Base-by-base conservation (phyloP, 2,888 invertebrate genomes). In the Aporophyla lueneburgensis region DNA sequence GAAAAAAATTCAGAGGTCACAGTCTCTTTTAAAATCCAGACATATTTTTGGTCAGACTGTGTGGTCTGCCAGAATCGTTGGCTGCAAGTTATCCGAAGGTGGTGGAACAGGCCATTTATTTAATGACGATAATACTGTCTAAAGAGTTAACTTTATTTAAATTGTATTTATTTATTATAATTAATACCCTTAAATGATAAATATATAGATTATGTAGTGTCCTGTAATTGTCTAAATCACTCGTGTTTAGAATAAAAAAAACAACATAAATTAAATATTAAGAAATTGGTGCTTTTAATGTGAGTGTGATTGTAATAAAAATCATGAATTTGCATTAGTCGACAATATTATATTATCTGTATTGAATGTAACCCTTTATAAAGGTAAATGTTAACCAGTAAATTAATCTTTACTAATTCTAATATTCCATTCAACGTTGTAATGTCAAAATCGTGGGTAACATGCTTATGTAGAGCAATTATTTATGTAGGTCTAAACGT, bases 281-380 rank as follows among this genome's bases (percentile, higher is more conserved):
- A 86, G 76, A 87, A 84, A 86, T 89, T 78, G 89, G 90, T 89
- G 89, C 88, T 89, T 89, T 78, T 79, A 80, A 71, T 71, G 81
- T 80, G 81, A 76, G 78, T 78, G 74, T 84, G 77, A 79, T 86
- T 33, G 61, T 74, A 67, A 79, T 77, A 72, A 79, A 56, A 67
- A 78, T 51, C 62, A 80, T 81, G 87, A 86, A 88, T 79, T 82
- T 79, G 79, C 72, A 82, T 79, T 88, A 78, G 71, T 80, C 76
- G 89, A 87, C 89, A 89, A 88, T 84, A 87, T 88, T 86, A 80
- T 81, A 43, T 71, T 83, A 78, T 78, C 68, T 78, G 65, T 84
- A 80, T 84, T 71, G 78, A 78, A 72, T 74, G 75, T 76, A 77
- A 74, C 51, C 75, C 72, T 87, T 58, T 81, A 14, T 74, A 73